These are phyloP conservation scores for Stegodyphus mimosarum DNA, from an alignment of 1,140 invertebrate genomes.

Conservation along the genomic window DNA sequence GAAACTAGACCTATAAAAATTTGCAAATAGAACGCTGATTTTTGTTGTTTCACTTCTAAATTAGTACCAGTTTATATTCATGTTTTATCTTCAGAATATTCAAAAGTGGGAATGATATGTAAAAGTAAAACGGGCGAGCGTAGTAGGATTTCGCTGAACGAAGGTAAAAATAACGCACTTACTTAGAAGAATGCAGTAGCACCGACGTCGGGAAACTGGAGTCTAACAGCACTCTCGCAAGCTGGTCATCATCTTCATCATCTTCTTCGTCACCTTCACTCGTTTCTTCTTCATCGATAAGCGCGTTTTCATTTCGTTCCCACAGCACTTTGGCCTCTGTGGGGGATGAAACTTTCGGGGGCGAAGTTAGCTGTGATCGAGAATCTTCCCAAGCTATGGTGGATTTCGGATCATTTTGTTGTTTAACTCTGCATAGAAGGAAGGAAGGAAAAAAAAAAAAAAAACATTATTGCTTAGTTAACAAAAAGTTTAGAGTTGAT, in stretches of 20 bases:
- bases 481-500: no score
- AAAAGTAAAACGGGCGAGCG: no score
- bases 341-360: not conserved
- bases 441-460: not conserved
- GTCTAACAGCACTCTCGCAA: slow-evolving; percentile 44
- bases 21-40: no score
- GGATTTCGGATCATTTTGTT: slow-evolving; percentile 25
- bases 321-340: not conserved
- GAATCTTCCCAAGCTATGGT: slow-evolving; percentile 26
- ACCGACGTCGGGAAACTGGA: slow-evolving; percentile 24
- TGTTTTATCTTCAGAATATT: no score
- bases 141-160: no score
- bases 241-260: not conserved
- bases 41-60: no score
- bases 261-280: slow-evolving; percentile 23
- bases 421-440: slow-evolving; percentile 14
- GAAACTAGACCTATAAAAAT: no score
- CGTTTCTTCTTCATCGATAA: not conserved
- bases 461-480: not conserved
- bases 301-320: slow-evolving; percentile 3
- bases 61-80: no score
- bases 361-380: slow-evolving; percentile 3
- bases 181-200: slow-evolving; percentile 46
- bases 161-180: not conserved
- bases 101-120: no score